Evolutionary conservation across 2,888 invertebrate genomes (phyloP), one percentile per base, ranked within the genome.

Genomic region (Drosophila nr. perissopoda): DNA sequence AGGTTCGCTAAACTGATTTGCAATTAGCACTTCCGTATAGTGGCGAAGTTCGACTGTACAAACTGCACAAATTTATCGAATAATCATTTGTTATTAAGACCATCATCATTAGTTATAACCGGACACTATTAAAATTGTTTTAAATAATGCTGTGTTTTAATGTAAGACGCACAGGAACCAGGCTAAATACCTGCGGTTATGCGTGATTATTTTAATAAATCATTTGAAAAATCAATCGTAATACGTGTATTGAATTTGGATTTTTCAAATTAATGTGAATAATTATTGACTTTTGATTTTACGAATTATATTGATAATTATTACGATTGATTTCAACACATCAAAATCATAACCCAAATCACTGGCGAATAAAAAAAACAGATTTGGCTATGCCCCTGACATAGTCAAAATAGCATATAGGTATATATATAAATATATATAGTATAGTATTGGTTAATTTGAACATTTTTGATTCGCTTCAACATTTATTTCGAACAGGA

Each of bases 401-500:
- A 21, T 21, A 21, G 21, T 11, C n/a, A 11, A 21, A 40, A 11
- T 40, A 21, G 11, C 11, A 21, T n/a, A n/a, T n/a, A n/a, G 13
- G 21, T 21, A 46, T 46, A 16, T 16, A 11, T 40, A 42, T 42
- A 29, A 6, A 42, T n/a, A 42, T 42, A 16, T 42, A n/a, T 21
- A 11, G 4, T 21, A 42, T 5, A 42, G 11, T 11, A 42, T 42
- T 16, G 38, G 25, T 25, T 10, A 46, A 34, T 33, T 53, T 52
- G 18, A 54, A 67, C 38, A 64, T 29, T 56, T 40, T 69, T 29
- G n/a, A 46, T 57, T 70, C n/a, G 60, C 65, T 74, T 85, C 64
- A 86, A 89, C 90, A 85, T 89, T 85, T 85, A 85, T 89, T 89
- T 76, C 71, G 65, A 85, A 85, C 85, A 89, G 81, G 86, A 85